phyloP scores from a whole-genome alignment of 2,797 vertebrate species.

The Orestias chungarensis region DNA sequence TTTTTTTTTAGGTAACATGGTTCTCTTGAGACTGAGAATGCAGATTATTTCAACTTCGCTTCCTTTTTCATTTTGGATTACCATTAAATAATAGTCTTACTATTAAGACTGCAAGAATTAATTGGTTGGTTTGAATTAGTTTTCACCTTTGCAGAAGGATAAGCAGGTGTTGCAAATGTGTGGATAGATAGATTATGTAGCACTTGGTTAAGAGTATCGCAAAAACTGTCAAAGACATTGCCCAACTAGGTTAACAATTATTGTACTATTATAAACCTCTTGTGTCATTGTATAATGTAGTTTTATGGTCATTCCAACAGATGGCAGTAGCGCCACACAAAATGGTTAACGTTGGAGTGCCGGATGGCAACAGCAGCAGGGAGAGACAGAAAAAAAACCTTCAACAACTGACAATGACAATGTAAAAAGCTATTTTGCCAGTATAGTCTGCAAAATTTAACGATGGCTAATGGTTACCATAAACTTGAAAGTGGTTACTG shows the following conservation, averaged over 20 bases:
- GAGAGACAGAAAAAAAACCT: too few species aligned
- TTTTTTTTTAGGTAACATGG: constrained; percentile 50
- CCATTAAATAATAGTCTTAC: not conserved
- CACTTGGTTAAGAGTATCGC: too few species aligned
- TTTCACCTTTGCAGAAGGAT: not conserved
- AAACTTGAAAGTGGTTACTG: not conserved
- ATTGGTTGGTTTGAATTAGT: not conserved
- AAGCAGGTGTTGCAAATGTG: not conserved
- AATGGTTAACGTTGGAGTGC: too few species aligned
- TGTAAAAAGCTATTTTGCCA: not conserved
- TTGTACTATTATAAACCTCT: not conserved
- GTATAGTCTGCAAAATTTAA: not conserved
- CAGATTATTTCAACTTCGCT: constrained; percentile 61
- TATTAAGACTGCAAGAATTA: not conserved
- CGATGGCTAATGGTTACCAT: not conserved
- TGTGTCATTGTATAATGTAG: not conserved
- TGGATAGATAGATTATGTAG: not conserved
- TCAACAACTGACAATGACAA: too few species aligned
- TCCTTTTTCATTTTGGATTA: not conserved
- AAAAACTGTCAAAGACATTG: too few species aligned
- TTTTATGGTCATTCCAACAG: not conserved
- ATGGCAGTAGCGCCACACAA: not conserved
- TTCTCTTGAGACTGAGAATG: constrained; percentile 53
- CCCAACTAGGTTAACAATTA: too few species aligned
- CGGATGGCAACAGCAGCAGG: too few species aligned